phyloP scores from a whole-genome alignment of 2,888 invertebrate genomes.

The Andrena flavipes region DNA sequence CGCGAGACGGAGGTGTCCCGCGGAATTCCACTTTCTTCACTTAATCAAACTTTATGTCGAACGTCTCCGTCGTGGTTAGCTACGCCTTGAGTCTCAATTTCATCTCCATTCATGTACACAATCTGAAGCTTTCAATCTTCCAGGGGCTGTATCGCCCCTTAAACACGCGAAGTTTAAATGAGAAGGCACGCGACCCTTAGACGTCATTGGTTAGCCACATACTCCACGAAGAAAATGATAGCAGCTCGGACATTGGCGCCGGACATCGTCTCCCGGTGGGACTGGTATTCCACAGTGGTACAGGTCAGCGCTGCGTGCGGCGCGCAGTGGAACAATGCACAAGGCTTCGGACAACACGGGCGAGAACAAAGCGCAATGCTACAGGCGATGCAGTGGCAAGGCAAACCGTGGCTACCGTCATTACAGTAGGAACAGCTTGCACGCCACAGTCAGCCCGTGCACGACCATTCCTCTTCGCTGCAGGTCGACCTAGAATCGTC shows the following conservation, averaged over 20 bases:
- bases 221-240: background rate
- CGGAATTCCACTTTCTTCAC: background rate
- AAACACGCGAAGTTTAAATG: no score
- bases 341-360: slow-evolving; percentile 62
- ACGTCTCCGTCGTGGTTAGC: slow-evolving; percentile 5
- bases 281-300: slow-evolving; percentile 24
- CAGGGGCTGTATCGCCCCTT: no score
- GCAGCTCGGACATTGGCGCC: background rate
- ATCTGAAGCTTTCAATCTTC: background rate
- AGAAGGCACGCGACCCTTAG: no score
- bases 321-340: slow-evolving; percentile 54
- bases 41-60: slow-evolving; percentile 26
- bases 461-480: slow-evolving; percentile 46
- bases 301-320: slow-evolving; percentile 37
- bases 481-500: slow-evolving; percentile 54
- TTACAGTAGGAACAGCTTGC: slow-evolving; percentile 58
- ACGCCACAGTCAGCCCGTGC: slow-evolving; percentile 41
- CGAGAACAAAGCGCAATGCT: slow-evolving; percentile 63
- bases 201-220: no score
- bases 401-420: slow-evolving; percentile 58
- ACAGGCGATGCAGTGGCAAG: slow-evolving; percentile 63
- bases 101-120: background rate
- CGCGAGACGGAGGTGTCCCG: background rate
- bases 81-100: background rate
- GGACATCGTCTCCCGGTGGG: background rate